These are phyloP conservation scores for Drosophila novamexicana DNA, from an alignment of 1,140 invertebrate genomes.

Conservation along the genomic window DNA sequence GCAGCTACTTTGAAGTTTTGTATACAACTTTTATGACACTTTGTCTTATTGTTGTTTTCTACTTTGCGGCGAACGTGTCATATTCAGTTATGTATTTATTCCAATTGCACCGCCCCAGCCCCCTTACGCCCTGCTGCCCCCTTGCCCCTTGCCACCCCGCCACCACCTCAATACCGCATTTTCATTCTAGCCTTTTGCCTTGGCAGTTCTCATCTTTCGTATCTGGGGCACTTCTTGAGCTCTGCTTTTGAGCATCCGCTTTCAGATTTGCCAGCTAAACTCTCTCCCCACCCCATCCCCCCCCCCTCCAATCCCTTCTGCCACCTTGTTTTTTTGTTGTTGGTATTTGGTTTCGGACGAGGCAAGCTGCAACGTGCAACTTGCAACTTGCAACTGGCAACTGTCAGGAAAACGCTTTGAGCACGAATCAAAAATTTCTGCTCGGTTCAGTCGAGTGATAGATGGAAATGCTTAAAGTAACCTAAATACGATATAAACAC, in stretches of 20 bases:
- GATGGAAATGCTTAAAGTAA: slow-evolving; percentile 15
- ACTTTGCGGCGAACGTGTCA: slow-evolving; percentile 80
- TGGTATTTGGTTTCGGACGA: slow-evolving; percentile 9
- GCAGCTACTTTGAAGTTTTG: slow-evolving; percentile 80
- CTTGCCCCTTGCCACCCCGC: not conserved
- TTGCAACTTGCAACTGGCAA: slow-evolving; percentile 38
- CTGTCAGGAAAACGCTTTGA: slow-evolving; percentile 49
- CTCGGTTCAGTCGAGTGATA: slow-evolving; percentile 16
- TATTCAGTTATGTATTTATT: slow-evolving; percentile 82
- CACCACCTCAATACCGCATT: too few relatives aligned
- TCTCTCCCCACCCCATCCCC: slow-evolving; percentile 15
- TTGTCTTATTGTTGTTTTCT: slow-evolving; percentile 77
- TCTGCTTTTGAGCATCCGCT: slow-evolving; percentile 65
- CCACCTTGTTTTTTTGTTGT: slow-evolving; percentile 5
- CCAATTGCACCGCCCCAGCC: slow-evolving; percentile 41
- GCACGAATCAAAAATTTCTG: slow-evolving; percentile 30
- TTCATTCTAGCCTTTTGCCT: not conserved
- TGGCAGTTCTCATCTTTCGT: slow-evolving; percentile 10
- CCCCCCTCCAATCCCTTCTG: not conserved
- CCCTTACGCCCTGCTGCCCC: not conserved
- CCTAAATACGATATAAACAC: not conserved
- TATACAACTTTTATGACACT: slow-evolving; percentile 82
- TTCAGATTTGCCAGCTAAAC: slow-evolving; percentile 66
- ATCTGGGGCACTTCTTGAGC: slow-evolving; percentile 29
- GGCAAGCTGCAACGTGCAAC: slow-evolving; percentile 16